Evolutionary conservation across 2,113 vertebrate species (phyloP), one percentile per base, ranked within the genome.

Genomic region (Bufo gargarizans): DNA sequence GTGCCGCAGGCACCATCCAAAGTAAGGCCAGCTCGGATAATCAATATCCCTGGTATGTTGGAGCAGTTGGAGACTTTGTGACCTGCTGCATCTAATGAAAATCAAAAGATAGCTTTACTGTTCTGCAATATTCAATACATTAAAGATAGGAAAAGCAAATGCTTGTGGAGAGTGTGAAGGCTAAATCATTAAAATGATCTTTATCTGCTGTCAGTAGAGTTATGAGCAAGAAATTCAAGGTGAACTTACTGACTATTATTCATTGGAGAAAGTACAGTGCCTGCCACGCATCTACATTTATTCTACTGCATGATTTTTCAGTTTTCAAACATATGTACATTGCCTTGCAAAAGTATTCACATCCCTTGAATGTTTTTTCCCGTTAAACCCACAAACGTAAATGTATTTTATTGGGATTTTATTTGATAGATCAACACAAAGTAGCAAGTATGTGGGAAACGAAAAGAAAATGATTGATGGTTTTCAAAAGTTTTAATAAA

Each of bases 151-250:
- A 76, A 76, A 76, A 76, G 72, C 72, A 76, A 76, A 49, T 47
- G 72, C 17, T 50, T 50, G 47, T 76, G 11, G 45, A 76, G 17
- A 50, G 72, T 76, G 72, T 17, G 10, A 76, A 76, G 20, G 72
- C 47, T 8, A 76, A 76, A 76, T 76, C 72, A 76, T 76, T 49
- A 19, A 45, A 76, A 76, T 76, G 72, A 76, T 76, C 17, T 8
- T 76, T 76, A 76, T 76, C 72, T 76, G 72, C 72, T 11, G 47
- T 76, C 72, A 76, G 72, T 14, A 17, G 72, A 76, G 72, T 19
- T 76, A 50, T 50, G 72, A 76, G 72, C 72, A 76, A 76, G 72
- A 76, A 76, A 76, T 50, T 14, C 45, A 76, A 76, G 72, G 72
- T 76, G 72, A 76, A 50, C 45, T 20, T 47, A 76, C 72, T 50